Evolutionary conservation across 2,888 invertebrate species (phyloP).

Genomic region (Cyrtodaria siliqua): DNA sequence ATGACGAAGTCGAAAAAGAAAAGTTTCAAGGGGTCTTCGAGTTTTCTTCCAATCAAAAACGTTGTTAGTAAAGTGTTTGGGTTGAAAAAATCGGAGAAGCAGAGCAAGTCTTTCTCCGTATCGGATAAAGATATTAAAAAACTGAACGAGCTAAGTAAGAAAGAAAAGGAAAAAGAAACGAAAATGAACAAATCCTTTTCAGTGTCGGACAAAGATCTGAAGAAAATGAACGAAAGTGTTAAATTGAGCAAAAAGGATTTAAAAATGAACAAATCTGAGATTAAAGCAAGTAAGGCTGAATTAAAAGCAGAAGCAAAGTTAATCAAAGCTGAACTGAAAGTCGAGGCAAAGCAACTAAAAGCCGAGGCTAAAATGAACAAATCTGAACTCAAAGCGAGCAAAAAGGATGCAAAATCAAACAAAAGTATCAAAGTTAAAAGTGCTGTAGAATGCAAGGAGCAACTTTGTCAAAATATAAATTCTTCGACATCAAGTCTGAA

Average conservation of each 20-base stretch:
- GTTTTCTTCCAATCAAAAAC: conserved; percentile 51
- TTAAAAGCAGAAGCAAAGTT: conserved; percentile 45
- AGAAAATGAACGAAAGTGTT: conserved; percentile 44
- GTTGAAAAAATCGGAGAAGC: conserved; percentile 49
- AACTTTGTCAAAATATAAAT: conserved; percentile 29
- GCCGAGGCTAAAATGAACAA: conserved; percentile 48
- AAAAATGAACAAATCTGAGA: conserved; percentile 51
- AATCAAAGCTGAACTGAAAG: conserved; percentile 36
- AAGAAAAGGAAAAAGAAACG: conserved; percentile 36
- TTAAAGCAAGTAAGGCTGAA: conserved; percentile 39
- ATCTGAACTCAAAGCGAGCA: conserved; percentile 39
- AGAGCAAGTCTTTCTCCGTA: conserved; percentile 49
- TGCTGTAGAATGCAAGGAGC: conserved; percentile 11
- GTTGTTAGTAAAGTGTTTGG: conserved; percentile 62
- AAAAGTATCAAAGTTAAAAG: conserved; percentile 37
- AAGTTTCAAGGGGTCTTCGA: conserved; percentile 54
- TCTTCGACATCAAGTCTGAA: conserved; percentile 58
- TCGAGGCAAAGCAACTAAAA: conserved; percentile 49
- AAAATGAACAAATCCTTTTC: conserved; percentile 52
- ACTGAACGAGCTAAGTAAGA: conserved; percentile 26
- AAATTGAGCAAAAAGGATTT: conserved; percentile 24
- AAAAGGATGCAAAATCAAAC: conserved; percentile 58
- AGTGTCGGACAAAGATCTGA: conserved; percentile 38
- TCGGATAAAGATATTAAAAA: conserved; percentile 47
- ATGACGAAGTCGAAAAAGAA: conserved; percentile 53